These are phyloP conservation scores for Acipenser transmontanus DNA, from an alignment of 2,797 vertebrate species.

Conservation along the genomic window DNA sequence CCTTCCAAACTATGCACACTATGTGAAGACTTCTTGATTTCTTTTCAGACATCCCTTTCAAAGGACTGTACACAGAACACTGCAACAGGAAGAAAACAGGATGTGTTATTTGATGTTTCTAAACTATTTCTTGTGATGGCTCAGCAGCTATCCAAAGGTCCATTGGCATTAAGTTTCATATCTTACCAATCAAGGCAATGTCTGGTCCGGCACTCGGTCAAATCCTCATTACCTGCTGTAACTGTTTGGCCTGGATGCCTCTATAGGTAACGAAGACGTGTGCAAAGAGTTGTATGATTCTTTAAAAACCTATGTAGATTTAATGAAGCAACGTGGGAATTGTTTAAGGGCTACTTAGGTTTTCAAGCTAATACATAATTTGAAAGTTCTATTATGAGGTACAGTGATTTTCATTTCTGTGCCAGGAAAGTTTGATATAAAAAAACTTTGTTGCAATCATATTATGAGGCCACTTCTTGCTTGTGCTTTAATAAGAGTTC, in stretches of 20 bases:
- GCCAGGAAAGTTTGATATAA: too few relatives aligned
- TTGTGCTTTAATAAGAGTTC: too few relatives aligned
- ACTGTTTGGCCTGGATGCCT: constrained; percentile 9
- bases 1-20: too few relatives aligned
- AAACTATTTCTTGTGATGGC: constrained; percentile 2
- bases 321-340: constrained; percentile 22
- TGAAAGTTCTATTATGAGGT: too few relatives aligned
- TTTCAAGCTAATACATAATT: too few relatives aligned
- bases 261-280: constrained; percentile 13
- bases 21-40: too few relatives aligned
- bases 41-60: too few relatives aligned
- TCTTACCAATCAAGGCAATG: constrained; percentile 4
- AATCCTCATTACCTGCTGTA: constrained; percentile 19
- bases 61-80: neutral
- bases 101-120: neutral
- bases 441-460: too few relatives aligned
- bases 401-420: too few relatives aligned
- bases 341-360: neutral
- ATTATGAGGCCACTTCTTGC: too few relatives aligned
- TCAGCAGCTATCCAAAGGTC: constrained; percentile 2
- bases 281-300: constrained; percentile 12
- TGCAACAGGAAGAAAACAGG: constrained; percentile 3
- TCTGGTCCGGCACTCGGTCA: constrained; percentile 5
- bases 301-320: neutral
- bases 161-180: neutral